A percentile compares a stretch with the other conserved stretches of the same genome.
Evolutionary conservation across 1,140 invertebrate species (phyloP).

Genomic region (Cryptotermes secundus): DNA sequence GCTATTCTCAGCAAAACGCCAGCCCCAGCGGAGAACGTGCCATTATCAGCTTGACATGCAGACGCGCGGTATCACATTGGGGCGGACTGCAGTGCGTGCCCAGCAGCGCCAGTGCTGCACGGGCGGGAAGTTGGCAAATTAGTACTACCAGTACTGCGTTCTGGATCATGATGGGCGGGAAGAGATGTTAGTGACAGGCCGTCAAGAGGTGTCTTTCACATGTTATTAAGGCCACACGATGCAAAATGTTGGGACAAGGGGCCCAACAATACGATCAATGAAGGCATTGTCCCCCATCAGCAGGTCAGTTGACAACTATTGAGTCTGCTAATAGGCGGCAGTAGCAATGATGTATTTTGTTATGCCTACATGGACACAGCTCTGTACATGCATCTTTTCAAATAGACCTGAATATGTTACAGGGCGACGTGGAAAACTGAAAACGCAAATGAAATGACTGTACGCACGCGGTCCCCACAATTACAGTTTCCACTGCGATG

Average conservation of each 20-base stretch:
- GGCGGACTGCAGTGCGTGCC: slow-evolving; percentile 22
- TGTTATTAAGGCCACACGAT: not conserved
- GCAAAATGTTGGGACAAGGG: slow-evolving; percentile 11
- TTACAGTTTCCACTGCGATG: too few species aligned
- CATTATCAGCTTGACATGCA: slow-evolving; percentile 19
- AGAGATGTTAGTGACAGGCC: not conserved
- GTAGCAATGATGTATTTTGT: slow-evolving; percentile 7
- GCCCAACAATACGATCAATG: slow-evolving; percentile 10
- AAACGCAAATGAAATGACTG: not conserved
- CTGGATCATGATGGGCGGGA: not conserved
- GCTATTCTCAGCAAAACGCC: slow-evolving; percentile 27
- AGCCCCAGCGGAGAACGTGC: not conserved
- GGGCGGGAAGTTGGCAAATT: slow-evolving; percentile 29
- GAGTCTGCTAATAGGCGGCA: not conserved
- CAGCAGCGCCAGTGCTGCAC: slow-evolving; percentile 21
- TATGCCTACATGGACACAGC: not conserved
- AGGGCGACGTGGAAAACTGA: not conserved
- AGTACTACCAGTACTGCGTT: not conserved
- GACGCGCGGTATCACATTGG: not conserved
- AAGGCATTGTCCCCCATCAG: not conserved
- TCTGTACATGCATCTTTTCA: not conserved
- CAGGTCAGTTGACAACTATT: slow-evolving; percentile 11
- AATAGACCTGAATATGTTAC: not conserved
- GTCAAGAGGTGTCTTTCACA: not conserved
- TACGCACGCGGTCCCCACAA: not conserved